These are phyloP conservation scores for Mormyrus lacerda DNA, from an alignment of 2,113 vertebrate species.

Conservation along the genomic window DNA sequence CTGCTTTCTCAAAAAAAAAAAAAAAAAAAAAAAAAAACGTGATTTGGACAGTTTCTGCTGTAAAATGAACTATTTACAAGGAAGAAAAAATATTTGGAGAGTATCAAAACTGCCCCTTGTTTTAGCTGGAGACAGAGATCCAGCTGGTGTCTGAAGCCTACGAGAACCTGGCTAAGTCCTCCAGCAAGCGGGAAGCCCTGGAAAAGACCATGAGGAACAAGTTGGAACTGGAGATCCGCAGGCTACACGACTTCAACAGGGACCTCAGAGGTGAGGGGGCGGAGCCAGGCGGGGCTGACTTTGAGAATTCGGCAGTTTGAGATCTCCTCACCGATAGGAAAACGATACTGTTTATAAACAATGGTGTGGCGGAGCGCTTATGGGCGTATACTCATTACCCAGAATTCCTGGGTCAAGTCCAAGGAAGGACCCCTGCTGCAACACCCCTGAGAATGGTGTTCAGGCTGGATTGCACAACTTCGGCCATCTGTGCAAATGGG, in stretches of 20 bases:
- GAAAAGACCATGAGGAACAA: conserved; percentile 99
- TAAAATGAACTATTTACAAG: neutral
- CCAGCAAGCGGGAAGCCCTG: conserved; percentile 85
- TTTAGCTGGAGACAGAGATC: conserved; percentile 91
- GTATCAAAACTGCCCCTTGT: neutral
- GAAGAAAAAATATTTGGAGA: neutral
- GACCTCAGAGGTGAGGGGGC: conserved; percentile 80
- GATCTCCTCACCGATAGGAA: neutral
- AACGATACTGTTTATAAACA: neutral
- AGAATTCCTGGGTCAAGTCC: neutral
- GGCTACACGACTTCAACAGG: conserved; percentile 95
- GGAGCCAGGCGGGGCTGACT: neutral
- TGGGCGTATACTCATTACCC: neutral
- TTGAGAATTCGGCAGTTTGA: neutral
- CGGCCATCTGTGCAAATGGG: neutral
- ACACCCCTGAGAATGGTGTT: neutral
- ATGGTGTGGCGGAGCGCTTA: neutral
- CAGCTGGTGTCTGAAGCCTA: conserved; percentile 93
- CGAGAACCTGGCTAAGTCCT: conserved; percentile 92
- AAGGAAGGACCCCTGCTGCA: neutral
- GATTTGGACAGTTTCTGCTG: neutral
- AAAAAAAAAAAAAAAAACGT: no score
- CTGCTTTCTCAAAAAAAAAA: neutral
- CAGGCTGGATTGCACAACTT: neutral
- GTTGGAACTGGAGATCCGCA: conserved; percentile 89